Conservation (phyloP, 2,888 invertebrate species). For the Ecdyonurus torrentis region DNA sequence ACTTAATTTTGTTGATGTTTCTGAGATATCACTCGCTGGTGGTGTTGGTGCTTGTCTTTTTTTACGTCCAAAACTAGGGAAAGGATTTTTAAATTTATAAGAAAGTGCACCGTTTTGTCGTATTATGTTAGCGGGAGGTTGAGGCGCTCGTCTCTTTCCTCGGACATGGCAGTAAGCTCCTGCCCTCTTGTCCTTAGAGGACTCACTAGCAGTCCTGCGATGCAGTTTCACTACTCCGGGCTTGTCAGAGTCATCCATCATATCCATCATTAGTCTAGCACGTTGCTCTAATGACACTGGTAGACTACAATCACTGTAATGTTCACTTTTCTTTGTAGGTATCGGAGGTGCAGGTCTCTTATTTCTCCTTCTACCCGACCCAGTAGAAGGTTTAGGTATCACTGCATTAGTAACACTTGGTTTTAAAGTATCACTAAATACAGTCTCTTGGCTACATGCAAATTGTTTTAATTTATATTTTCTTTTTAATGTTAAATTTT, state of each 20-base stretch:
- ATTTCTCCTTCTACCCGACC: slow-evolving; percentile 15
- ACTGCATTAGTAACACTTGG: no score
- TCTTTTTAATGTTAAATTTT: slow-evolving; percentile 41
- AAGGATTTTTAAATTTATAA: neutral
- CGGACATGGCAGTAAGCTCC: slow-evolving; percentile 46
- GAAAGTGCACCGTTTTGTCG: slow-evolving; percentile 9
- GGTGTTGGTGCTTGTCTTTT: slow-evolving; percentile 29
- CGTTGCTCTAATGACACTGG: slow-evolving; percentile 15
- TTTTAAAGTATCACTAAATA: neutral
- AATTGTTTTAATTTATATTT: slow-evolving; percentile 37
- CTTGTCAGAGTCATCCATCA: slow-evolving; percentile 6
- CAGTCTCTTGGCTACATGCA: neutral
- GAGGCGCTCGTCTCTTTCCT: slow-evolving; percentile 57
- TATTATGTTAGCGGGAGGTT: slow-evolving; percentile 38
- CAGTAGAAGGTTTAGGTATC: neutral
- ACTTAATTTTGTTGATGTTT: slow-evolving; percentile 10
- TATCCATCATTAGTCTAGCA: slow-evolving; percentile 7
- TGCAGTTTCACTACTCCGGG: slow-evolving; percentile 19
- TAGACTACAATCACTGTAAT: slow-evolving; percentile 15
- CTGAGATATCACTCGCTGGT: slow-evolving; percentile 18
- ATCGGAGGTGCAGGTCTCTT: slow-evolving; percentile 17
- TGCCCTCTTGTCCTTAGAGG: slow-evolving; percentile 37
- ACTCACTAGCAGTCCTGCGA: slow-evolving; percentile 43
- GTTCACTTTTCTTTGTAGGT: neutral
- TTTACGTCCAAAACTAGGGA: slow-evolving; percentile 19